Percentiles rank a stretch among this genome's conserved stretches.
Conservation (phyloP, 1,140 invertebrate species). For the Drosophila bipectinata region DNA sequence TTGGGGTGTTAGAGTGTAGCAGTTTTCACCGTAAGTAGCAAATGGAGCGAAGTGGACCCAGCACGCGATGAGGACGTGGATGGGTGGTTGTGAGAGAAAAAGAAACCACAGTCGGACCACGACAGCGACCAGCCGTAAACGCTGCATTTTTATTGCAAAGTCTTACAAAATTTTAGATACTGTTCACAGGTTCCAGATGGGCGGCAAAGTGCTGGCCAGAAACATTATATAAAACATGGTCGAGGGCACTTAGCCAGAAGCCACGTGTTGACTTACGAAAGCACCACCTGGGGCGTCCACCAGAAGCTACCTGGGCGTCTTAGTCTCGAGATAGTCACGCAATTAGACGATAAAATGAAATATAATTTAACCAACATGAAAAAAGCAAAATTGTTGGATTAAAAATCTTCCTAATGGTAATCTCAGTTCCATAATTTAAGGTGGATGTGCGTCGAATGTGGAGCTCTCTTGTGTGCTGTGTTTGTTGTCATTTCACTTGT, state of each 20-base stretch:
- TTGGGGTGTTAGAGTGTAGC: slow-evolving; percentile 26
- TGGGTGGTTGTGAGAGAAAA: background rate
- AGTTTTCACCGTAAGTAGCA: slow-evolving; percentile 44
- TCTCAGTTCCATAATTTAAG: slow-evolving; percentile 16
- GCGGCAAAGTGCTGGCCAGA: slow-evolving; percentile 28
- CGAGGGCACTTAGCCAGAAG: slow-evolving; percentile 30
- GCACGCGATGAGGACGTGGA: slow-evolving; percentile 27
- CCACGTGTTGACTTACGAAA: slow-evolving; percentile 44
- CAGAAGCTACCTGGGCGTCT: slow-evolving; percentile 10
- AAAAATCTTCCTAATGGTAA: background rate
- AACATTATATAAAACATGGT: background rate
- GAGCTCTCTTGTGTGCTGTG: slow-evolving; percentile 2
- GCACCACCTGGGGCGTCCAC: slow-evolving; percentile 19
- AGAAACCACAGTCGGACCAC: slow-evolving; percentile 30
- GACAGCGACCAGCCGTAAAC: slow-evolving; percentile 61
- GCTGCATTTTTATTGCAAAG: slow-evolving; percentile 66
- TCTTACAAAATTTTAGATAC: slow-evolving; percentile 23
- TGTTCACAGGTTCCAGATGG: slow-evolving; percentile 40
- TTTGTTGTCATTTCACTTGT: slow-evolving; percentile 42
- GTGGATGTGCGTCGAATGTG: slow-evolving; percentile 16
- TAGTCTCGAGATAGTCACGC: slow-evolving; percentile 9
- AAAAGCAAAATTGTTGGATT: background rate
- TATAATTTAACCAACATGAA: background rate
- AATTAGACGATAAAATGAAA: slow-evolving; percentile 6
- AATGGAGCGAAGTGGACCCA: slow-evolving; percentile 47